Evolutionary conservation across 2,888 invertebrate genomes (phyloP).

Genomic region (Linnaemya tessellans): DNA sequence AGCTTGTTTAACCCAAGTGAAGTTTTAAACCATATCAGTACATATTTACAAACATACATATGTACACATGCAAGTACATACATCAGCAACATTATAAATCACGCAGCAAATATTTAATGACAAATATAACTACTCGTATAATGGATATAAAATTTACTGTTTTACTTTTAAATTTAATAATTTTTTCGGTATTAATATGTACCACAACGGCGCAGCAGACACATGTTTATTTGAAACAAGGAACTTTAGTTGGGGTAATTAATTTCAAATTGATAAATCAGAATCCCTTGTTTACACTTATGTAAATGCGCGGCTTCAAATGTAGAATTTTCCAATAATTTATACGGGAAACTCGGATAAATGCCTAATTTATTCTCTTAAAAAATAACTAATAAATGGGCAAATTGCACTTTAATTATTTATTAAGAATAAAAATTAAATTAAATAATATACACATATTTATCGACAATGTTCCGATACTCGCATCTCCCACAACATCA

Average conservation of each 20-base stretch:
- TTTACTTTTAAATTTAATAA: constrained; percentile 20
- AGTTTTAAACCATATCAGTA: constrained; percentile 2
- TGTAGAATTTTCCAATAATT: no score
- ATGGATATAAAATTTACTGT: constrained; percentile 35
- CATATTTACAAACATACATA: neutral
- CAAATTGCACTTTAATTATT: no score
- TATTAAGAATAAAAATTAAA: no score
- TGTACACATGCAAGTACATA: neutral
- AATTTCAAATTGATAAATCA: neutral
- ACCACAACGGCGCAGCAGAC: constrained; percentile 39
- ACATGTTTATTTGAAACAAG: constrained; percentile 62
- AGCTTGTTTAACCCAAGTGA: constrained; percentile 16
- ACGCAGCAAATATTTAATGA: constrained; percentile 4
- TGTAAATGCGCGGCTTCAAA: no score
- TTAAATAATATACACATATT: no score
- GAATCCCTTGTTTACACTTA: no score
- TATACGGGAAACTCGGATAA: no score
- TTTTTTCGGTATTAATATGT: constrained; percentile 28
- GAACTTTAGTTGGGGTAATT: constrained; percentile 60
- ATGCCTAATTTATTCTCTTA: no score
- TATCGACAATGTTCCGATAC: no score
- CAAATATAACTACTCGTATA: neutral
- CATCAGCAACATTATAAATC: constrained; percentile 46
- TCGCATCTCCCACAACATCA: no score
- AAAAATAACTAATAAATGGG: no score